Evolutionary conservation across 2,113 vertebrate species (phyloP), one percentile per base, ranked within the genome.

Genomic region (Bucco capensis): DNA sequence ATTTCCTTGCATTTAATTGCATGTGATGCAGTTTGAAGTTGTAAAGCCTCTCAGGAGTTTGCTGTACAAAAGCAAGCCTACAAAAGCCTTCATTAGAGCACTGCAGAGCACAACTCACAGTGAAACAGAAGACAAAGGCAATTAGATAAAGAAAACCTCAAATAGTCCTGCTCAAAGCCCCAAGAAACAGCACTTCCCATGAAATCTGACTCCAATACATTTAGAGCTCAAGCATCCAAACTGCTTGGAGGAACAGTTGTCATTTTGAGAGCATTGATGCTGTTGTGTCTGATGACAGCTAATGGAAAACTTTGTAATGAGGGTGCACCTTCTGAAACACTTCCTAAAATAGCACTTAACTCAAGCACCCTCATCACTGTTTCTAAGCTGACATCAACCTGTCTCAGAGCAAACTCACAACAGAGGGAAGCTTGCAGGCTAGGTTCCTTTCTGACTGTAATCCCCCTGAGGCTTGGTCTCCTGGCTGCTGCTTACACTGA

Each of bases 61-160:
- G 42, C 65, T 72, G 84, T 66, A 95, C 74, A 94, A 95, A 81
- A 96, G 66, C 50, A 93, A 88, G 73, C 73, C 75, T 96, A 28
- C 86, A 71, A 72, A 51, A 30, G 30, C 70, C 85, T 91, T 94
- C 90, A 96, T 96, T 94, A 93, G 25, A 92, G 81, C 42, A 61
- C 66, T 87, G 47, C 9, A 80, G 83, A 78, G 49, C 58, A 67
- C 15, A 92, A 70, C 78, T 93, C 73, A 74, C 57, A 37, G 58
- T 74, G 83, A 88, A 94, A 89, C 0, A 90, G 21, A 40, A 64
- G 49, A 88, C 38, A 50, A 94, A 94, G 37, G 82, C 49, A 91
- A 50, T 58, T 92, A 40, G 21, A 25, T 37, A 72, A 33, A 51
- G 23, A 46, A 64, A 89, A 93, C 4, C 5, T 76, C 37, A 87